Evolutionary conservation across 2,888 invertebrate genomes (phyloP).

Genomic region (Bugula neritina): DNA sequence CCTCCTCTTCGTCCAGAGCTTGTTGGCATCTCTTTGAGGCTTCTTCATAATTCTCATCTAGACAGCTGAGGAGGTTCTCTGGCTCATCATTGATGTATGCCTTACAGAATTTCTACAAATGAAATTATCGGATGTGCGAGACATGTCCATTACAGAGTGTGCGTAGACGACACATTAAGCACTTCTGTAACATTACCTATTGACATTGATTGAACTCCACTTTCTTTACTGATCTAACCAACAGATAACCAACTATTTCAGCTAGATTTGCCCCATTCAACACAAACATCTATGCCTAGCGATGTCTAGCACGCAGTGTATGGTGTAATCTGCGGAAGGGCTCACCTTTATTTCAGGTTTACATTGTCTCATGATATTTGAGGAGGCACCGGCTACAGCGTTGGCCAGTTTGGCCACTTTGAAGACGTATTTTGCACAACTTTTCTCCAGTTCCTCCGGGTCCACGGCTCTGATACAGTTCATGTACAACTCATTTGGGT

Average conservation of each 20-base stretch:
- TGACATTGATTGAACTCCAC: no score
- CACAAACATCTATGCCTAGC: no score
- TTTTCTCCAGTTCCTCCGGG: background rate
- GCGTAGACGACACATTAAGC: no score
- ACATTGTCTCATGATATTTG: background rate
- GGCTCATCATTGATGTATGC: slow-evolving; percentile 6
- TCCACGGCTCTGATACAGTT: background rate
- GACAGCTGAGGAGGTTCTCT: background rate
- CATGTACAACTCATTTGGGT: background rate
- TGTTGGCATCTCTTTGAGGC: background rate
- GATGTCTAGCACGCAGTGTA: no score
- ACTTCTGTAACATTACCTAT: no score
- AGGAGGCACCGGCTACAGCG: slow-evolving; percentile 3
- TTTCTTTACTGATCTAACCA: no score
- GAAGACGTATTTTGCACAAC: slow-evolving; percentile 18
- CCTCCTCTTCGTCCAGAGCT: slow-evolving; percentile 25
- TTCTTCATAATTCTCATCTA: slow-evolving; percentile 21
- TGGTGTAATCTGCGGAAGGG: no score
- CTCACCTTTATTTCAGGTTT: slow-evolving; percentile 14
- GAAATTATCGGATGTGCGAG: no score
- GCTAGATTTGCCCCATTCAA: no score
- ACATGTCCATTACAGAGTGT: no score
- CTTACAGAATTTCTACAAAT: background rate
- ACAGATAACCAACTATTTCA: no score
- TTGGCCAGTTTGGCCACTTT: slow-evolving; percentile 9